phyloP scores from a whole-genome alignment of 2,797 vertebrate species.

The Notamacropus eugenii region DNA sequence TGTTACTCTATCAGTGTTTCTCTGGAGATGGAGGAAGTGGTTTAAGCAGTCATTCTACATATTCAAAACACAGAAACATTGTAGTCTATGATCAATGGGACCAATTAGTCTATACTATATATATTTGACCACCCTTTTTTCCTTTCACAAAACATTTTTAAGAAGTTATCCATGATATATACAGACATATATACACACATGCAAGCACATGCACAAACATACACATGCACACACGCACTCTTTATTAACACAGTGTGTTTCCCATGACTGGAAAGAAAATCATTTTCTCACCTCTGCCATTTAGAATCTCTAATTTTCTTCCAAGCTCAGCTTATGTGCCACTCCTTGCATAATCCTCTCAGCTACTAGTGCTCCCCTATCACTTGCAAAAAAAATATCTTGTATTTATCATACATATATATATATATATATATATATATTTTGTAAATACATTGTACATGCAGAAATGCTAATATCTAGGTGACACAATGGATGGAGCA shows the following conservation, averaged over 20 bases:
- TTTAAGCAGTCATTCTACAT: neutral
- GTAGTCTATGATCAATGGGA: neutral
- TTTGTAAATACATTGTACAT: neutral
- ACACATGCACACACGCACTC: neutral
- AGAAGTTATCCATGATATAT: neutral
- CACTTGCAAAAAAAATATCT: neutral
- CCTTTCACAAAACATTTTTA: neutral
- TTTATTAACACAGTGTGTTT: neutral
- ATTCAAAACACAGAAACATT: neutral
- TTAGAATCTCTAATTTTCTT: neutral
- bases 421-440: neutral
- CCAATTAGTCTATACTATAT: neutral
- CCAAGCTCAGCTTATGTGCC: neutral
- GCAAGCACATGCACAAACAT: neutral
- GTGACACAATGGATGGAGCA: neutral
- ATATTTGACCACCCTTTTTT: neutral
- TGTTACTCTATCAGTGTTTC: neutral
- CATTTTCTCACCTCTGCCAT: neutral
- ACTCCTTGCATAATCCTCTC: neutral
- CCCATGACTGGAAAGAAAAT: neutral
- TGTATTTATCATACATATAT: neutral
- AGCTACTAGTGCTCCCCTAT: neutral
- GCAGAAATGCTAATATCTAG: neutral
- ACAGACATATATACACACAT: neutral
- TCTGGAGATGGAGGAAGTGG: too few species aligned